Evolutionary conservation across 2,888 invertebrate genomes (phyloP).

Genomic region (Drosophila mettleri): DNA sequence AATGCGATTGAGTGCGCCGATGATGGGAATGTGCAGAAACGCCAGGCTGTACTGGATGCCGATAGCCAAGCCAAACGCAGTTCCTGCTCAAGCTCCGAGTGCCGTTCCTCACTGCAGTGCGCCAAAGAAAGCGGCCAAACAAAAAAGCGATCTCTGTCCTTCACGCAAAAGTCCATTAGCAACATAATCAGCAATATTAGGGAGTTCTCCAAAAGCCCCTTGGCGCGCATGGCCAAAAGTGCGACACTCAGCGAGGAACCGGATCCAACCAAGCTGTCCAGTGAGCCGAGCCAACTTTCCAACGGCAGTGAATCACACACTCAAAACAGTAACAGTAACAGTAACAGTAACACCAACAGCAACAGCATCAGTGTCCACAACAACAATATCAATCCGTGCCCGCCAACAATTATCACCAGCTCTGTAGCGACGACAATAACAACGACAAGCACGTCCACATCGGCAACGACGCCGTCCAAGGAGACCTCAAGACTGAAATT

Average conservation of each 20-base stretch:
- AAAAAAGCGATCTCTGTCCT: slow-evolving; percentile 84
- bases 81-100: slow-evolving; percentile 82
- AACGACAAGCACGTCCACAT: slow-evolving; percentile 46
- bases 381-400: slow-evolving; percentile 39
- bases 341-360: background rate
- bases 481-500: slow-evolving; percentile 80
- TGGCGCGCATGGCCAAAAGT: slow-evolving; percentile 65
- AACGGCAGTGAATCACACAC: slow-evolving; percentile 54
- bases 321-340: slow-evolving; percentile 2
- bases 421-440: slow-evolving; percentile 54
- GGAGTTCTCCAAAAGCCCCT: slow-evolving; percentile 83
- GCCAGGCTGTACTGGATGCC: slow-evolving; percentile 16
- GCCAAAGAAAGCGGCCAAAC: slow-evolving; percentile 48
- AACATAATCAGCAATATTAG: slow-evolving; percentile 82
- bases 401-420: slow-evolving; percentile 50
- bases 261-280: slow-evolving; percentile 42
- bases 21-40: slow-evolving; percentile 41
- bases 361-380: slow-evolving; percentile 43
- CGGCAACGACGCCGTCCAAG: slow-evolving; percentile 76
- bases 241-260: slow-evolving; percentile 56
- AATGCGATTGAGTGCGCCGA: slow-evolving; percentile 78
- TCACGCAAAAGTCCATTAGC: slow-evolving; percentile 84
- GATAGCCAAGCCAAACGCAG: slow-evolving; percentile 73
- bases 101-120: slow-evolving; percentile 67
- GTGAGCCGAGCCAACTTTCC: slow-evolving; percentile 25